A percentile compares a stretch with the other conserved stretches of the same genome.
phyloP scores from a whole-genome alignment of 2,797 vertebrate genomes.

The Tolypeutes matacus region DNA sequence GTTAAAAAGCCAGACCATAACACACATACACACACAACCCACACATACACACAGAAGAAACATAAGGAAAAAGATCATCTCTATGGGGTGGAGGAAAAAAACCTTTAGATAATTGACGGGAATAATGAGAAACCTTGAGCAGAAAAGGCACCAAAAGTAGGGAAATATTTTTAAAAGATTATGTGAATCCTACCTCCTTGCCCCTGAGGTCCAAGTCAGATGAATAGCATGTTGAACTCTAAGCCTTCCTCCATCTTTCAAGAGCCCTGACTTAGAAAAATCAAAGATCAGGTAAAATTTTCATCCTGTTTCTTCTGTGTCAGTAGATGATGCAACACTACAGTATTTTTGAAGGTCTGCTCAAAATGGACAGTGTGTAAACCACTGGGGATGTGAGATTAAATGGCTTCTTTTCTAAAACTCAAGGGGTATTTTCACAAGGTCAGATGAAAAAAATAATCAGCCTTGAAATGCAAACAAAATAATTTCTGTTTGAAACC shows the following conservation, averaged over 20 bases:
- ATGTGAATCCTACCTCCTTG: neutral
- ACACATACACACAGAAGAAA: neutral
- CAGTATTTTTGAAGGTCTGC: neutral
- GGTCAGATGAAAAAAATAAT: conserved; percentile 21
- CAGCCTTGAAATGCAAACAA: conserved; percentile 44
- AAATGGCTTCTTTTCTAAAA: conserved; percentile 49
- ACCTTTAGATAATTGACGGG: neutral
- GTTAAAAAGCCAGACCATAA: neutral
- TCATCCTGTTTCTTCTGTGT: neutral
- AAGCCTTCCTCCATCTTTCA: conserved; percentile 5
- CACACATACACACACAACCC: rapidly evolving
- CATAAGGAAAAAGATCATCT: neutral
- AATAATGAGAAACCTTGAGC: neutral
- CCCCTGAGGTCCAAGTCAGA: conserved; percentile 12
- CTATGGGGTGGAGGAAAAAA: neutral
- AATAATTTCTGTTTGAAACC: conserved; percentile 37
- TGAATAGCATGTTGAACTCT: conserved; percentile 20
- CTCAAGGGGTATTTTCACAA: conserved; percentile 23
- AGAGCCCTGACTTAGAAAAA: conserved; percentile 14
- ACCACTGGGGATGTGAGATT: neutral
- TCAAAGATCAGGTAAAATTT: neutral
- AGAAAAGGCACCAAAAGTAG: neutral
- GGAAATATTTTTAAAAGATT: conserved; percentile 48
- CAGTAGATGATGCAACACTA: neutral
- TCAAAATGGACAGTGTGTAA: neutral